Conservation (phyloP, 2,113 vertebrate genomes). For the Anolis carolinensis region DNA sequence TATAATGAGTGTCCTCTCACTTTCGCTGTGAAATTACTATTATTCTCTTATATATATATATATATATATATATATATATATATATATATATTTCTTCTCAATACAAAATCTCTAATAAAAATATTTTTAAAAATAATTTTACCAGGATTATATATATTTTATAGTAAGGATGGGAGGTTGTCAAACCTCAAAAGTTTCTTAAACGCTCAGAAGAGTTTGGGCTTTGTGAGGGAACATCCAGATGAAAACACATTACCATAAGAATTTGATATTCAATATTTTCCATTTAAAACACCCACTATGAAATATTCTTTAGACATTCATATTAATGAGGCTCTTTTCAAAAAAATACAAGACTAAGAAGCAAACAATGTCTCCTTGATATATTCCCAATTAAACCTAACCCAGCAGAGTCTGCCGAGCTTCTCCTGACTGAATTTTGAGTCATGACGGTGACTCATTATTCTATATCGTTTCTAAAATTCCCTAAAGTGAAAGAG, state of each 20-base stretch:
- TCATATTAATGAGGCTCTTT: neutral
- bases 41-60: too few species aligned
- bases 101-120: too few species aligned
- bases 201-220: neutral
- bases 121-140: too few species aligned
- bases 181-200: neutral
- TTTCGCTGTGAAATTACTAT: too few species aligned
- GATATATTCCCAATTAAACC: constrained; percentile 44
- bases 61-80: too few species aligned
- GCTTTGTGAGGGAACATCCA: neutral
- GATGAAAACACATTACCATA: neutral
- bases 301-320: neutral
- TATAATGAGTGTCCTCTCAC: too few species aligned
- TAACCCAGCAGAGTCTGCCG: neutral
- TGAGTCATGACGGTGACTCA: constrained; percentile 43
- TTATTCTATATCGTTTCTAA: constrained; percentile 48
- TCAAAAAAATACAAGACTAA: constrained; percentile 5
- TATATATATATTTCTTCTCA: too few species aligned
- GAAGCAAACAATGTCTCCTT: constrained; percentile 25
- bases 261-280: neutral
- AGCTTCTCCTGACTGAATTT: constrained; percentile 34
- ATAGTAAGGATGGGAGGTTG: neutral
- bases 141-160: too few species aligned
- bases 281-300: neutral
- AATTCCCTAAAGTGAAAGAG: constrained; percentile 40